Evolutionary conservation across 2,888 invertebrate genomes (phyloP), one percentile per base, ranked within the genome.

Genomic region (Athetis lepigone): DNA sequence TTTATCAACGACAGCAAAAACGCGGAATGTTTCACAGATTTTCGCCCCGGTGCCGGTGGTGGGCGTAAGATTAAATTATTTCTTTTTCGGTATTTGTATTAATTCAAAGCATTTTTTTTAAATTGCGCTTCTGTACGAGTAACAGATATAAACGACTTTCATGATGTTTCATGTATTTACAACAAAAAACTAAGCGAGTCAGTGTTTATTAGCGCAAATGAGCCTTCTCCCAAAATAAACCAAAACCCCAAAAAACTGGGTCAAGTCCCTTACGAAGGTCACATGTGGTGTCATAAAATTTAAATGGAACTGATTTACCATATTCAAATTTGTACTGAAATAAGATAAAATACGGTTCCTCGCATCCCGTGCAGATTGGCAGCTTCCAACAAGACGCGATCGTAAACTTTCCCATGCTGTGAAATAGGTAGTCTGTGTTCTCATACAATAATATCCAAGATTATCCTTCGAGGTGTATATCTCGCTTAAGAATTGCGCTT

Each of bases 351-450:
- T 50, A 59, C 60, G 63, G 43, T 39, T 49, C 58, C 33, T 39
- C 29, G 47, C 58, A 29, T 51, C 37, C 40, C 3, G 62, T 59
- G 57, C 37, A 68, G 68, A 77, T 72, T 72, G 73, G 75, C 62
- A 54, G 27, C 36, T 43, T 27, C 55, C 56, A 61, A 66, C 57
- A 57, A 74, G 60, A 55, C 25, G 36, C 11, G 60, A 21, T 74
- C 78, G 78, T 74, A 63, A 74, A 74, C 40, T 37, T 45, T 21
- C 36, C 21, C 27, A 39, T n/a, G 36, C 19, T 13, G 37, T 27
- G 23, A 25, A 13, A 50, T 16, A 33, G 29, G 11, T 29, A 18
- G n/a, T n/a, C 18, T 37, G 18, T 6, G 3, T 49, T n/a, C 8
- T 18, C 7, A 13, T 40, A 39, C 6, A 19, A 42, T n/a, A n/a